phyloP scores from a whole-genome alignment of 2,113 vertebrate genomes.

The Sclerurus mexicanus region DNA sequence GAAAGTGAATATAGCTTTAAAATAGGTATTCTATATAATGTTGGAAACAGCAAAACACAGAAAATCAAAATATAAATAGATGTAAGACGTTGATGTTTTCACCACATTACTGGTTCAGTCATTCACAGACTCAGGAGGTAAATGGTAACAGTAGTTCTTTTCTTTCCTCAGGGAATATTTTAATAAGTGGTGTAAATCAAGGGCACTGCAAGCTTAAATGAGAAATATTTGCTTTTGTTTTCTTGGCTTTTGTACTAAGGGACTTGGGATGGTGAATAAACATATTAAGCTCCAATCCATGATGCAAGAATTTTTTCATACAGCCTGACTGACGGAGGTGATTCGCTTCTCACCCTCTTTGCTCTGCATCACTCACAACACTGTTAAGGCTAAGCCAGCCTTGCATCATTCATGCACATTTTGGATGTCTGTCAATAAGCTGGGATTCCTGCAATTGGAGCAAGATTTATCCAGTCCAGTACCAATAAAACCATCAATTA shows the following conservation, averaged over 20 bases:
- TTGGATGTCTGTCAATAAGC: background rate
- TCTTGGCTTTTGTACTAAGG: background rate
- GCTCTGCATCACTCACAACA: background rate
- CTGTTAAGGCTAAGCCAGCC: background rate
- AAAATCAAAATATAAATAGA: background rate
- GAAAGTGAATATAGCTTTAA: background rate
- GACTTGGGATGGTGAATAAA: background rate
- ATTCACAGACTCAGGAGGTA: background rate
- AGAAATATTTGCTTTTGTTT: slow-evolving; percentile 15
- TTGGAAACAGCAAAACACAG: background rate
- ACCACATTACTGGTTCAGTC: background rate
- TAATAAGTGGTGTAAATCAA: slow-evolving; percentile 20
- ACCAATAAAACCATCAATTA: background rate
- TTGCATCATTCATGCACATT: background rate
- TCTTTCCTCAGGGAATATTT: background rate
- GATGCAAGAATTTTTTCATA: background rate
- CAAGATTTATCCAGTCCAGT: background rate
- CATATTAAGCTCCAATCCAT: background rate
- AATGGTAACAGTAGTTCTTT: background rate
- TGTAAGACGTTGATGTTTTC: background rate
- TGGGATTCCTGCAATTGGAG: background rate
- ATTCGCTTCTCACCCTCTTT: background rate
- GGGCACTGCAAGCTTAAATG: background rate
- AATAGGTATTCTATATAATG: background rate
- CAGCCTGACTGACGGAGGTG: background rate